phyloP scores from a whole-genome alignment of 2,113 vertebrate species.

The Eretmochelys imbricata region DNA sequence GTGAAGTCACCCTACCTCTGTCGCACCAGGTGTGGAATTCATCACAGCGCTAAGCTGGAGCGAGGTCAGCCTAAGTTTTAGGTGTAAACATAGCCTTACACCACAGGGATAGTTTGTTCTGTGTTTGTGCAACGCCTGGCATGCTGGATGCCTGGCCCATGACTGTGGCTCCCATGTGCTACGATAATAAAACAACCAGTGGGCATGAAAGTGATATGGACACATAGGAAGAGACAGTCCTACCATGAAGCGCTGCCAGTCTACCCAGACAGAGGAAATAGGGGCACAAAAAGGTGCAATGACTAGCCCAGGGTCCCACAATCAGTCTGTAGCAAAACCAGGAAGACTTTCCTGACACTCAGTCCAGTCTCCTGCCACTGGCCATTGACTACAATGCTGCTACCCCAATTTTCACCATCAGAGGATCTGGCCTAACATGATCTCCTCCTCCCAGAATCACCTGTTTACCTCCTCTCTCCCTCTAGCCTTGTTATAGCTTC shows the following conservation, averaged over 20 bases:
- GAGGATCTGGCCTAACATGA: neutral
- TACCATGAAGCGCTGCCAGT: neutral
- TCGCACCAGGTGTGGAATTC: too few relatives aligned
- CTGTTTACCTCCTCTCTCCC: neutral
- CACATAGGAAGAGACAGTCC: neutral
- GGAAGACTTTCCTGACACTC: too few relatives aligned
- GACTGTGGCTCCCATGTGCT: neutral
- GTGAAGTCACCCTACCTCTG: too few relatives aligned
- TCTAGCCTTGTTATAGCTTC: neutral
- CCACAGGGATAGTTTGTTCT: too few relatives aligned
- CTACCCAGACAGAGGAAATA: neutral
- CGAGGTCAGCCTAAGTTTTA: too few relatives aligned
- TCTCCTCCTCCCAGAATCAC: neutral
- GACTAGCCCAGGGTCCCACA: rapidly evolving
- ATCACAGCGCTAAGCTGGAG: too few relatives aligned
- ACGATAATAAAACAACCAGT: neutral
- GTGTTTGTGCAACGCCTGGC: too few relatives aligned
- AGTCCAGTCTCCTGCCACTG: neutral
- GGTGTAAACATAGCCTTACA: too few relatives aligned
- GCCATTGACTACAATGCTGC: neutral
- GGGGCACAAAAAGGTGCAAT: neutral
- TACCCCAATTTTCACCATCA: neutral
- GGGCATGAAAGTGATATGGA: neutral
- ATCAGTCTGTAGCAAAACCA: neutral
- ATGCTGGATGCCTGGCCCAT: too few relatives aligned